Evolutionary conservation across 2,888 invertebrate genomes (phyloP), one percentile per base, ranked within the genome.

Genomic region (Aspidapion aeneum): DNA sequence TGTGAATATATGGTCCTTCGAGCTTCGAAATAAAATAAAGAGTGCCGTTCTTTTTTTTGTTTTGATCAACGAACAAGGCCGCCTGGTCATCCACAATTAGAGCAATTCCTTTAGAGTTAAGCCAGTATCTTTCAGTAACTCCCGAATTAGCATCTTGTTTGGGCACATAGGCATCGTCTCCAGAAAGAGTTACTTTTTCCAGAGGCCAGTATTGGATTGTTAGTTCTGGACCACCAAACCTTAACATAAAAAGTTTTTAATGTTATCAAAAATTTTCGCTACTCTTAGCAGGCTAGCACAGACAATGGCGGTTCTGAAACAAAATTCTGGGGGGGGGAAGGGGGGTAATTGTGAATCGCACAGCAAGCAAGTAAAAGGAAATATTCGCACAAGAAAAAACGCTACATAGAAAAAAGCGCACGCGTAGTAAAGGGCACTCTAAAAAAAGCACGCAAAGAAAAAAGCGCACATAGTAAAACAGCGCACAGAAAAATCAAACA

Each of bases 1-100:
- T 61, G 54, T 66, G 64, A 2, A 68, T 80, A 77, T 87, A 88
- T 0, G 88, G 87, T 1, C 74, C 78, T 0, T 82, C 73, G 12
- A 84, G 83, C 67, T 85, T 83, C 0, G 86, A 83, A 1, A 84
- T 80, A 59, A 89, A 82, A 71, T 88, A 88, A 48, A 89, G 78
- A 69, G 83, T 80, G 66, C 83, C 82, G 21, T 81, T 75, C n/a
- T 71, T 63, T 1, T 69, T 73, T 58, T 83, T 84, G 74, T 90
- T 90, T 72, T 90, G 86, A 73, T 90, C 88, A 0, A 90, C 83
- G 74, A 90, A 91, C 0, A 93, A 81, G 0, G 91, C 91, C 0
- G 83, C 84, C 21, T 82, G 82, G 0, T 86, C 83, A 57, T 87
- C 82, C 0, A 91, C 85, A 71, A 83, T 84, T 57, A 91, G 78